These are phyloP conservation scores for Muscicapa striata DNA, from an alignment of 2,797 vertebrate species.

Conservation along the genomic window DNA sequence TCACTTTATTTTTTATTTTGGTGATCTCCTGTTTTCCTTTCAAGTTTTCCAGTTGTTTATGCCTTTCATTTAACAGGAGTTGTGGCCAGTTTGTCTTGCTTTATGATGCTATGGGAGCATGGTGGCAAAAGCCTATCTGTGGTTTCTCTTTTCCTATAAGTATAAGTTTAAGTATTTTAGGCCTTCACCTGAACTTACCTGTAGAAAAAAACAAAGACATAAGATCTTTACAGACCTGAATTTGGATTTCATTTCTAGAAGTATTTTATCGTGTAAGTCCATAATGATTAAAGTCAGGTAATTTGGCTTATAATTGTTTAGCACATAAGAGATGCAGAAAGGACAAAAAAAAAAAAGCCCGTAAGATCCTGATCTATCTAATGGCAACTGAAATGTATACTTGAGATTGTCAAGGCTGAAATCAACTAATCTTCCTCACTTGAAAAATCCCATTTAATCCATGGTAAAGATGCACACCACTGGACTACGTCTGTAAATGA, in stretches of 20 bases:
- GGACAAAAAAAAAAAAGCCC: neutral
- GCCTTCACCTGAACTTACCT: neutral
- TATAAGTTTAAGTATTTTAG: neutral
- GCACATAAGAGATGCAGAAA: neutral
- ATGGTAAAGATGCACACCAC: neutral
- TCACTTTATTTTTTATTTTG: constrained; percentile 57
- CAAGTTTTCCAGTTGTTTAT: constrained; percentile 16
- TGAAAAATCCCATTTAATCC: neutral
- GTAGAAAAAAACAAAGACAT: neutral
- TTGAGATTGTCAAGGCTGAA: neutral
- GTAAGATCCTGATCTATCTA: neutral
- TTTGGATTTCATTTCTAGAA: neutral
- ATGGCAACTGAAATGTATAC: neutral
- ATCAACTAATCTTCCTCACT: neutral
- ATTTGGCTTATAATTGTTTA: neutral
- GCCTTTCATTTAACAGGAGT: constrained; percentile 30
- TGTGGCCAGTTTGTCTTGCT: constrained; percentile 33
- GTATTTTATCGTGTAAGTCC: neutral
- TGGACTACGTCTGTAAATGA: neutral
- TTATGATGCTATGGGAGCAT: neutral
- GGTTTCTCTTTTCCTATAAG: constrained; percentile 57
- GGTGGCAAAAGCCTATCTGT: constrained; percentile 39
- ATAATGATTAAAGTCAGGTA: neutral
- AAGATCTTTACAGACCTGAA: neutral
- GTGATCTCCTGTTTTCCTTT: constrained; percentile 66